Percentiles rank a stretch among this genome's conserved stretches.
phyloP scores from a whole-genome alignment of 2,888 invertebrate genomes.

The Sceliomorpha sp. region DNA sequence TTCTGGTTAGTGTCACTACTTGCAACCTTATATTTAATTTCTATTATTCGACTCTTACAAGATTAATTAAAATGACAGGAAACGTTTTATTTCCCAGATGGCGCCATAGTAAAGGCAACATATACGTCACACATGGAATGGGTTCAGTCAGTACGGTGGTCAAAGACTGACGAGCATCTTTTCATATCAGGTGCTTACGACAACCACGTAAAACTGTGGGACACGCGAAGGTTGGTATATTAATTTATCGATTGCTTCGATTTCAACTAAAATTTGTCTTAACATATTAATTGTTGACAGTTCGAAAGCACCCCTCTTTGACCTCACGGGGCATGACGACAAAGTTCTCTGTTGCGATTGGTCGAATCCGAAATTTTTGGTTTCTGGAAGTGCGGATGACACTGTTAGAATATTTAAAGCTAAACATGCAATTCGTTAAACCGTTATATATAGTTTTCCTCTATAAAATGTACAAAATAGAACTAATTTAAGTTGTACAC shows the following conservation, averaged over 20 bases:
- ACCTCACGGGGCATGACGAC: slow-evolving; percentile 95
- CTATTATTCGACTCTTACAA: no score
- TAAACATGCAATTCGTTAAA: slow-evolving; percentile 78
- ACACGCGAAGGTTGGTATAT: slow-evolving; percentile 87
- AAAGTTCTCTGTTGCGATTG: slow-evolving; percentile 96
- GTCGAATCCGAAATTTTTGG: slow-evolving; percentile 91
- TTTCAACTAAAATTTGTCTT: slow-evolving; percentile 8
- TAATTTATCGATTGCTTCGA: neutral
- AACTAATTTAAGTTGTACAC: no score
- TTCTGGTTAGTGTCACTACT: slow-evolving; percentile 86
- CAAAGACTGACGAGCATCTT: slow-evolving; percentile 88
- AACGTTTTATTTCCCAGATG: slow-evolving; percentile 85
- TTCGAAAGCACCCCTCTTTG: slow-evolving; percentile 94
- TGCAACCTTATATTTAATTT: no score
- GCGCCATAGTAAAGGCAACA: slow-evolving; percentile 91
- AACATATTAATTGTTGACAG: slow-evolving; percentile 81
- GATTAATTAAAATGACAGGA: no score
- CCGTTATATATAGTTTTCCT: no score
- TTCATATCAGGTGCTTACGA: slow-evolving; percentile 98
- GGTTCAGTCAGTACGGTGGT: slow-evolving; percentile 96
- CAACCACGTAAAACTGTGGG: slow-evolving; percentile 96
- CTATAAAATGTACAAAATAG: no score
- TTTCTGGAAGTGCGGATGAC: slow-evolving; percentile 97
- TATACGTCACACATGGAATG: slow-evolving; percentile 95
- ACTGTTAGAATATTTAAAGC: slow-evolving; percentile 93